Evolutionary conservation across 2,888 invertebrate species (phyloP), one percentile per base, ranked within the genome.

Genomic region (Eristalis pertinax): DNA sequence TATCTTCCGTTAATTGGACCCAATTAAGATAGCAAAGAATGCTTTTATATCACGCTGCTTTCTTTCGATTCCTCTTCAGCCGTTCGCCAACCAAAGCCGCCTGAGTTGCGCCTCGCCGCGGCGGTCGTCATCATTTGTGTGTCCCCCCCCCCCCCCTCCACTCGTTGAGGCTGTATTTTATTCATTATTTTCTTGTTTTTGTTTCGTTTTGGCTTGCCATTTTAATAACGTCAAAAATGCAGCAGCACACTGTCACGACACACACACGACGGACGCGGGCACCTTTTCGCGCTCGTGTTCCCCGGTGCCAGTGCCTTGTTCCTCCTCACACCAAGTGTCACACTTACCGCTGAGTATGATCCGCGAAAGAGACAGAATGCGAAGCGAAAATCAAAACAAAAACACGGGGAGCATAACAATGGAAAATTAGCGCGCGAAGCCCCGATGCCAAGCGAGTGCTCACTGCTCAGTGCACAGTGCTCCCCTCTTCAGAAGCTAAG

Each of bases 1-100:
- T 89, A 87, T 89, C 89, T 87, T 89, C 83, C 84, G 86, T 89
- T 89, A 89, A 89, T 89, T 89, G 89, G 89, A 88, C 89, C 89
- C 89, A 89, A 89, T 89, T 89, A 89, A 89, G 89, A 88, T 86
- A 87, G 89, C 89, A 89, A 89, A 87, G 87, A 89, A 89, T 89
- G 84, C 84, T 76, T 84, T 89, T 87, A 87, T 87, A 87, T 87
- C 87, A 87, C 81, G 87, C 82, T 89, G 84, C 80, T 74, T 89
- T 75, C 80, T 84, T 84, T 77, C 80, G 60, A 63, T 87, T 78
- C 67, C 32, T 76, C 41, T 73, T 74, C 60, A 60, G 50, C 50
- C 50, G 50, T 19, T 19, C 19, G 19, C 50, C 50, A 19, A 43
- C 43, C 43, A 43, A 13, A 7, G 43, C 43, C n/a, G 13, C 41